Conservation (phyloP, 53 echinoderm and acorn worm species). For the Paracentrotus lividus region DNA sequence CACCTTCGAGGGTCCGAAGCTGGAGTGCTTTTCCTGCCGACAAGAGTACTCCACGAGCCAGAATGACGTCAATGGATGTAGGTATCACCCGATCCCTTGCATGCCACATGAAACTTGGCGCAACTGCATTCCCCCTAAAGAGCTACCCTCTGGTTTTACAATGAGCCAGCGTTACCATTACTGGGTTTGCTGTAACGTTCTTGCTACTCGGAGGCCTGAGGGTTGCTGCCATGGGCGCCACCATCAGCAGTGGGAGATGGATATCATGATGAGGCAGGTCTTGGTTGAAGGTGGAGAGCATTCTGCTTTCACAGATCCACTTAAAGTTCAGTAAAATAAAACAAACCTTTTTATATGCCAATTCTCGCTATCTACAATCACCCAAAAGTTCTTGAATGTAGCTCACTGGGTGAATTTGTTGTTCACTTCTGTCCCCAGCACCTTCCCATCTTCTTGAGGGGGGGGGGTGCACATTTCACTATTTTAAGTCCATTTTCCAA, state of each 20-base stretch:
- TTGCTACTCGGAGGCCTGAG: slow-evolving; percentile 71
- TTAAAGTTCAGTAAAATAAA: slow-evolving; percentile 15
- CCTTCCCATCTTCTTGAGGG: too few species aligned
- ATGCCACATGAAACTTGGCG: slow-evolving; percentile 61
- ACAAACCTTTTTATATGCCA: too few species aligned
- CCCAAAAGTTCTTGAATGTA: too few species aligned
- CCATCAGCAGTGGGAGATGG: slow-evolving; percentile 81
- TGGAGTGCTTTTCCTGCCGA: slow-evolving; percentile 64
- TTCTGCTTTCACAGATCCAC: slow-evolving; percentile 33
- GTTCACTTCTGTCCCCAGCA: too few species aligned
- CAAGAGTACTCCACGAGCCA: slow-evolving; percentile 12
- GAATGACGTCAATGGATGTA: slow-evolving; percentile 21
- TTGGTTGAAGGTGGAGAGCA: slow-evolving; percentile 40
- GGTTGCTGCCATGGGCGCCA: slow-evolving; percentile 80
- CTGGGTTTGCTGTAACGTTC: slow-evolving; percentile 80
- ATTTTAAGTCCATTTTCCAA: too few species aligned
- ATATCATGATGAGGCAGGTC: slow-evolving; percentile 71
- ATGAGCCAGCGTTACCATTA: slow-evolving; percentile 37
- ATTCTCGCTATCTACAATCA: too few species aligned
- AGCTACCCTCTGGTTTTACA: not conserved
- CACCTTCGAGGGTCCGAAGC: not conserved
- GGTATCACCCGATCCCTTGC: slow-evolving; percentile 40
- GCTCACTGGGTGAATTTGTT: too few species aligned
- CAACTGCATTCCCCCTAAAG: not conserved
- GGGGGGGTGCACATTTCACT: too few species aligned